Evolutionary conservation across 1,140 invertebrate genomes (phyloP).

Genomic region (Hyphantria cunea): DNA sequence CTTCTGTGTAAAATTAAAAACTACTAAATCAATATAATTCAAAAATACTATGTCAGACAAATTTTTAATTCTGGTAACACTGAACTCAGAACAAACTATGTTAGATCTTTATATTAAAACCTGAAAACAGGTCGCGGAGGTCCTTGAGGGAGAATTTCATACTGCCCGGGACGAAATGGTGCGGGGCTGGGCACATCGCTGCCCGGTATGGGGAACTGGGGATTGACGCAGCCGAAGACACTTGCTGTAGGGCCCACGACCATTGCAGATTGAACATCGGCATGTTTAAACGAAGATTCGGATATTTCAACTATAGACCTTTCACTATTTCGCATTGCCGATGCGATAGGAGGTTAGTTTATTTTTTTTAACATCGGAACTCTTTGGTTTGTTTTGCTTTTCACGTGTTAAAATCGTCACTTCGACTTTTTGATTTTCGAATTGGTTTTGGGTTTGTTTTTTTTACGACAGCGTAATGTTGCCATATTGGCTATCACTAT

Average conservation of each 20-base stretch:
- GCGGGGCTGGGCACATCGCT: conserved; percentile 87
- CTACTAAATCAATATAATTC: too few relatives aligned
- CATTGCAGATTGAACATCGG: conserved; percentile 87
- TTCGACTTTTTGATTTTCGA: conserved; percentile 16
- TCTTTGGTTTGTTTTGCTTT: conserved; percentile 30
- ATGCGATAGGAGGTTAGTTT: conserved; percentile 91
- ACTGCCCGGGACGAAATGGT: conserved; percentile 92
- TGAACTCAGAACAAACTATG: too few relatives aligned
- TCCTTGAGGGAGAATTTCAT: conserved; percentile 84
- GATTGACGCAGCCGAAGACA: conserved; percentile 85
- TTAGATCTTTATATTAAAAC: too few relatives aligned
- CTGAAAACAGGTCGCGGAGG: conserved; percentile 68
- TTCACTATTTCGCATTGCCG: conserved; percentile 93
- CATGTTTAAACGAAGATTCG: conserved; percentile 86
- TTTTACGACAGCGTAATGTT: neutral
- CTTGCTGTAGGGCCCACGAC: conserved; percentile 92
- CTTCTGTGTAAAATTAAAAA: too few relatives aligned
- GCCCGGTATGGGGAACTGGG: conserved; percentile 87
- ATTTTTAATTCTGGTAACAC: too few relatives aligned
- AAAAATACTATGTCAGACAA: too few relatives aligned
- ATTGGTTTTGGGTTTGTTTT: conserved; percentile 4
- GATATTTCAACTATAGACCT: conserved; percentile 90
- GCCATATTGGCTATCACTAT: too few relatives aligned
- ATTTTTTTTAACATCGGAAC: conserved; percentile 41
- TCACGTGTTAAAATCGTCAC: conserved; percentile 19